Evolutionary conservation across 1,140 invertebrate species (phyloP).

Genomic region (Coboldia fuscipes): DNA sequence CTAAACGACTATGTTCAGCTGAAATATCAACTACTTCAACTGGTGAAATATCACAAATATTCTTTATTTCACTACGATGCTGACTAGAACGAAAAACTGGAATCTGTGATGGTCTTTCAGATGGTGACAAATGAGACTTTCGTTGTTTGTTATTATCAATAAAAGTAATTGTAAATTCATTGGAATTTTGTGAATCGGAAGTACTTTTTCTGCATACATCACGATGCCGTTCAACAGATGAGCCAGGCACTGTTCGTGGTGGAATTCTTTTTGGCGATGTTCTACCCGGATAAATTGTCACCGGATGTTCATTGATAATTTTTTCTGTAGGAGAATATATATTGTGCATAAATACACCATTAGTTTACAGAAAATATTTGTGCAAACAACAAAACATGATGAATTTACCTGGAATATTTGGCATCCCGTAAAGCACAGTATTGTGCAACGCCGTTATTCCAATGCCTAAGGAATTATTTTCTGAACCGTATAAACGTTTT

Average conservation of each 20-base stretch:
- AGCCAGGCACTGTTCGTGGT: conserved; percentile 39
- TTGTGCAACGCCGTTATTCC: conserved; percentile 21
- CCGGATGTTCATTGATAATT: conserved; percentile 31
- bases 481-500: conserved; percentile 8
- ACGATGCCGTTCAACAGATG: conserved; percentile 49
- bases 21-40: too few species aligned
- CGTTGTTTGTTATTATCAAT: too few species aligned
- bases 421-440: conserved; percentile 17
- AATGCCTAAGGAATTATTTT: conserved; percentile 16
- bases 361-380: not conserved
- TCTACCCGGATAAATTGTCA: conserved; percentile 33
- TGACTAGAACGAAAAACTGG: too few species aligned
- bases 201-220: conserved; percentile 46
- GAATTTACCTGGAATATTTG: conserved; percentile 12
- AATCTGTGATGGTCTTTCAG: too few species aligned
- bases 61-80: too few species aligned
- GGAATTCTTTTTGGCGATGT: conserved; percentile 35
- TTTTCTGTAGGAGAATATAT: conserved; percentile 9
- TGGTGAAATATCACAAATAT: too few species aligned
- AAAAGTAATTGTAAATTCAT: too few species aligned
- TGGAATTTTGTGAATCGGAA: too few species aligned
- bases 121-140: too few species aligned
- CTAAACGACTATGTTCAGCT: too few species aligned
- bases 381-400: not conserved
- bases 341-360: not conserved